Conservation (phyloP, 2,113 vertebrate genomes). For the Ceyx cyanopectus region DNA sequence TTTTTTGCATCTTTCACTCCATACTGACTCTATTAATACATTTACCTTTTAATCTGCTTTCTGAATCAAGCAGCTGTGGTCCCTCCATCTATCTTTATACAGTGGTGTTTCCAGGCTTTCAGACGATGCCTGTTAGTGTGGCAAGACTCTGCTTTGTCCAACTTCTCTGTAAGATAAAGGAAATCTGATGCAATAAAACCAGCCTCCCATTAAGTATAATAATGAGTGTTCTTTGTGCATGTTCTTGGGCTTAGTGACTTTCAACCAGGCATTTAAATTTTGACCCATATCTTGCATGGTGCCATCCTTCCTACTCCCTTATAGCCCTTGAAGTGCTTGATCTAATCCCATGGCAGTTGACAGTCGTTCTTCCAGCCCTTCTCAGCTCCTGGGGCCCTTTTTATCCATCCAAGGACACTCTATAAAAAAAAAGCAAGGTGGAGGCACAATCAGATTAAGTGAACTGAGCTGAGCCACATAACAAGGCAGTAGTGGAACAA, state of each 20-base stretch:
- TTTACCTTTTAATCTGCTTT: not conserved
- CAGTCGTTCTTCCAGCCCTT: not conserved
- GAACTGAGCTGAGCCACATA: not conserved
- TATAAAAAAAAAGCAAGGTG: not conserved
- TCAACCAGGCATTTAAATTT: not conserved
- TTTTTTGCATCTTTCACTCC: slow-evolving; percentile 2
- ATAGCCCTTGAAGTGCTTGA: not conserved
- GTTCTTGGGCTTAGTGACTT: not conserved
- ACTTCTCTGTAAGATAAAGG: not conserved
- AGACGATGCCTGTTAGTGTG: not conserved
- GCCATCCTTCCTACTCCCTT: not conserved
- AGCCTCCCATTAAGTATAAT: not conserved
- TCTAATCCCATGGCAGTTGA: not conserved
- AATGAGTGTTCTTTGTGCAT: not conserved
- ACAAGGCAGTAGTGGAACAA: not conserved
- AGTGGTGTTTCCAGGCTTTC: not conserved
- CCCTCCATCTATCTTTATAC: not conserved
- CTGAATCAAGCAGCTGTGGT: slow-evolving; percentile 46
- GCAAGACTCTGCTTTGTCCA: not conserved
- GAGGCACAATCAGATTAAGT: not conserved
- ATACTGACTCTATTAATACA: slow-evolving; percentile 19
- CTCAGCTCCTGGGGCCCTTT: not conserved
- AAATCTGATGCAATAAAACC: not conserved
- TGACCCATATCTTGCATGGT: not conserved
- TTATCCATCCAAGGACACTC: not conserved